phyloP scores from a whole-genome alignment of 1,140 invertebrate genomes.

The Cepaea nemoralis region DNA sequence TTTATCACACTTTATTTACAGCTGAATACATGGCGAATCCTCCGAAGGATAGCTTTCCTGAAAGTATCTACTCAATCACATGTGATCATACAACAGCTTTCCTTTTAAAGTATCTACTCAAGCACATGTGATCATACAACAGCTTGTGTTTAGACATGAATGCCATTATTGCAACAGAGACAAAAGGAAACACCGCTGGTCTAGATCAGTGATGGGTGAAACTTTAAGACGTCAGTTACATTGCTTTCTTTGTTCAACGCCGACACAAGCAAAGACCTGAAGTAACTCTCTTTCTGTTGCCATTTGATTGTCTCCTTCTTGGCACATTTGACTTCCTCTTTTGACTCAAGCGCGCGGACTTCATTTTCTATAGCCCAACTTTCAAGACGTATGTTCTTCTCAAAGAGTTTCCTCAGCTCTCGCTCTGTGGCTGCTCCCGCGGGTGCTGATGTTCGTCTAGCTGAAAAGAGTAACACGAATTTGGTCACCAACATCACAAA shows the following conservation, averaged over 20 bases:
- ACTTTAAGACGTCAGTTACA: background rate
- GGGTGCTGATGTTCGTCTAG: conserved; percentile 16
- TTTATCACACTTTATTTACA: too few relatives aligned
- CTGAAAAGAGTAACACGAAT: too few relatives aligned
- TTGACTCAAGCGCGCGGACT: background rate
- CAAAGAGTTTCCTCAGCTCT: background rate
- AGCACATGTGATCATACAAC: too few relatives aligned
- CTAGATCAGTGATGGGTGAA: background rate
- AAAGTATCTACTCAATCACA: too few relatives aligned
- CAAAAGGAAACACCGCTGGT: too few relatives aligned
- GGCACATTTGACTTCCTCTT: conserved; percentile 8
- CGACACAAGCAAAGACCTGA: background rate
- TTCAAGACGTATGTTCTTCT: conserved; percentile 13
- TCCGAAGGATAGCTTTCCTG: too few relatives aligned
- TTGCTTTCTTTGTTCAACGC: background rate
- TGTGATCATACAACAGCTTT: too few relatives aligned
- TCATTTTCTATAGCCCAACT: background rate
- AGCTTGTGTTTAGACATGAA: too few relatives aligned
- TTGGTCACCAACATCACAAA: too few relatives aligned
- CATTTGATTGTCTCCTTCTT: background rate
- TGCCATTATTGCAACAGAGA: too few relatives aligned
- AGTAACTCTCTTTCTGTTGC: conserved; percentile 25
- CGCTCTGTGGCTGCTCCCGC: background rate
- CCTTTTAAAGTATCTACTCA: too few relatives aligned
- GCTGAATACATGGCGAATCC: too few relatives aligned